These are phyloP conservation scores for Tuta absoluta DNA, from an alignment of 2,888 invertebrate species.

Conservation along the genomic window DNA sequence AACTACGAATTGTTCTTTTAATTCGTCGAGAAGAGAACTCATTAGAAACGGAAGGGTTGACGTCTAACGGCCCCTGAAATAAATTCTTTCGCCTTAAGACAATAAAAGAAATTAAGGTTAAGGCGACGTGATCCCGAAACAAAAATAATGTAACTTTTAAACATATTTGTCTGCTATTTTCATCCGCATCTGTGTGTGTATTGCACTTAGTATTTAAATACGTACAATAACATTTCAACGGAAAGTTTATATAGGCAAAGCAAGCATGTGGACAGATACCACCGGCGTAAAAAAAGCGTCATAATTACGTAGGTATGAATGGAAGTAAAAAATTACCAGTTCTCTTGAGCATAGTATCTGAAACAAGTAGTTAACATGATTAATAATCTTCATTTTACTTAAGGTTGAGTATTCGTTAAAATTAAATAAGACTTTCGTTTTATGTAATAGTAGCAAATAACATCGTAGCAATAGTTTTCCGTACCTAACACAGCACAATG, in stretches of 20 bases:
- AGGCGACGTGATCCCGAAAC: constrained; percentile 22
- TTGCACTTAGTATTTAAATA: too few species aligned
- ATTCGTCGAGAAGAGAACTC: constrained; percentile 59
- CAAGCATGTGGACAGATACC: neutral
- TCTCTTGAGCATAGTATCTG: constrained; percentile 80
- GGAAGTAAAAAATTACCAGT: constrained; percentile 58
- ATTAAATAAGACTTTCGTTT: too few species aligned
- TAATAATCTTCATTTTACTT: constrained; percentile 42
- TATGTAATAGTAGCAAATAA: too few species aligned
- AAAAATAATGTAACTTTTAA: neutral
- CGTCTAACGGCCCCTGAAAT: constrained; percentile 65
- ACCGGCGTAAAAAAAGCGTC: too few species aligned
- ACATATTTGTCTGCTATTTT: neutral
- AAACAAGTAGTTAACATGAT: constrained; percentile 68
- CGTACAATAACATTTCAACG: too few species aligned
- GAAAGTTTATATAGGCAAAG: neutral
- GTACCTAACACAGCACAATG: neutral
- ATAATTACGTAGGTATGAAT: neutral
- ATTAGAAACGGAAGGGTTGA: constrained; percentile 73
- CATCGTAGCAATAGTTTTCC: neutral
- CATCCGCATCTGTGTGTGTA: too few species aligned
- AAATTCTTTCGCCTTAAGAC: constrained; percentile 53
- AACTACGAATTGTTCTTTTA: constrained; percentile 62
- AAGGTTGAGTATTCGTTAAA: neutral
- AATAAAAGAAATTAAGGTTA: constrained; percentile 52